Base-by-base conservation (phyloP, 2,113 vertebrate species). In the Illadopsis cleaveri region DNA sequence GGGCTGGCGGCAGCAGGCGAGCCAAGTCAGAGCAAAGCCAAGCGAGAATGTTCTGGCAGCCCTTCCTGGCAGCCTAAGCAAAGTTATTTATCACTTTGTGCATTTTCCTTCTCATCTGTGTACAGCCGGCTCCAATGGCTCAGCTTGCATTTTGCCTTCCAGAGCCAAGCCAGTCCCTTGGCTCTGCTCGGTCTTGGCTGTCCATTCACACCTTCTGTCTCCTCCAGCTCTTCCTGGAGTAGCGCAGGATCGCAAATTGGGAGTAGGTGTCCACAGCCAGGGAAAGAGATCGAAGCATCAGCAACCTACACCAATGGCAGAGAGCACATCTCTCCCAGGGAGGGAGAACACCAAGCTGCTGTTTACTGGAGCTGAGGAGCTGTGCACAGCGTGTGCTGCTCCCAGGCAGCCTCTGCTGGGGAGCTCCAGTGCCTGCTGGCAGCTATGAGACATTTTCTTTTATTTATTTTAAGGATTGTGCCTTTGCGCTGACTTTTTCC, bases 81-180 rank as follows among this genome's bases (percentile, higher is more conserved):
- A 96, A 97, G 97, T 97, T 97, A 97, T 97, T 97, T 97, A 97
- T 97, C 97, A 97, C 97, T 97, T 96, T 96, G 96, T 96, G 96
- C 96, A 93, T 97, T 97, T 97, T 97, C 97, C 94, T 97, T 96
- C 97, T 97, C 97, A 97, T 97, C 96, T 97, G 97, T 95, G 95
- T 96, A 96, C 96, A 96, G 95, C 95, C 88, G 75, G 95, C 97
- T 97, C 97, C 96, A 97, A 97, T 94, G 95, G 97, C 97, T 97
- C 97, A 97, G 96, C 94, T 97, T 97, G 97, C 96, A 38, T 96
- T 97, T 96, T 97, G 95, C 95, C 96, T 96, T 77, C 61, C 84
- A 81, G 92, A 96, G 93, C 94, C 94, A 97, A 97, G 93, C 95
- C 94, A 96, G 88, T 95, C 95, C 95, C 90, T 97, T 97, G 97